Conservation (phyloP, 2,888 invertebrate genomes). For the Drosophila formosana region DNA sequence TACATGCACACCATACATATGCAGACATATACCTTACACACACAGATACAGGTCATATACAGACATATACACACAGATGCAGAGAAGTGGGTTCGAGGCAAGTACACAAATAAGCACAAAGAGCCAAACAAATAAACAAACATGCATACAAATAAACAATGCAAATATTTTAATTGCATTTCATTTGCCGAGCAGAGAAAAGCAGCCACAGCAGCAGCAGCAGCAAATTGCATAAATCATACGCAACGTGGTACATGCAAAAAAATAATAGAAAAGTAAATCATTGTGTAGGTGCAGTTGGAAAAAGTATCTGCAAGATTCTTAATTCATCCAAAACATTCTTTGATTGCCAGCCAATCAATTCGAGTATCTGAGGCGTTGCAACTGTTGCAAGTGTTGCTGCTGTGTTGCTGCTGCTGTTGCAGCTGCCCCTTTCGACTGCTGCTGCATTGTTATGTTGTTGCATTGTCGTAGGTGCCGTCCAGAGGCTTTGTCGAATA, state of each 20-base stretch:
- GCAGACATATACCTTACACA: not conserved
- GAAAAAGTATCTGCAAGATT: not conserved
- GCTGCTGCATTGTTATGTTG: slow-evolving; percentile 28
- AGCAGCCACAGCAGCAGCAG: slow-evolving; percentile 13
- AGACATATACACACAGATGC: slow-evolving; percentile 5
- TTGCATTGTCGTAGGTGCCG: slow-evolving; percentile 82
- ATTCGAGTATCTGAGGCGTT: not conserved
- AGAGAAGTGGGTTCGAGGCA: slow-evolving; percentile 9
- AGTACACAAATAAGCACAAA: slow-evolving; percentile 36
- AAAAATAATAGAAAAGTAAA: not conserved
- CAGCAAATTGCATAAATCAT: slow-evolving; percentile 66
- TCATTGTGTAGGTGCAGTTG: slow-evolving; percentile 8
- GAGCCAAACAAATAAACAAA: slow-evolving; percentile 26
- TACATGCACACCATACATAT: not conserved
- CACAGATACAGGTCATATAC: slow-evolving; percentile 22
- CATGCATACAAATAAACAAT: slow-evolving; percentile 60
- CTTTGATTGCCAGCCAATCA: slow-evolving; percentile 12
- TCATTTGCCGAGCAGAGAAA: slow-evolving; percentile 50
- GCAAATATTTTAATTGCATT: slow-evolving; percentile 77
- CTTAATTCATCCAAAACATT: slow-evolving; percentile 1
- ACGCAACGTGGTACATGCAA: slow-evolving; percentile 52
- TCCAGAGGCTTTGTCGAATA: slow-evolving; percentile 83
- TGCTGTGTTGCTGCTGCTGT: slow-evolving; percentile 20
- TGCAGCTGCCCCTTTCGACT: slow-evolving; percentile 42
- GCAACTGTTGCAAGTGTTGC: not conserved